Evolutionary conservation across 2,888 invertebrate species (phyloP), one percentile per base, ranked within the genome.

Genomic region (Temnothorax unifasciatus): DNA sequence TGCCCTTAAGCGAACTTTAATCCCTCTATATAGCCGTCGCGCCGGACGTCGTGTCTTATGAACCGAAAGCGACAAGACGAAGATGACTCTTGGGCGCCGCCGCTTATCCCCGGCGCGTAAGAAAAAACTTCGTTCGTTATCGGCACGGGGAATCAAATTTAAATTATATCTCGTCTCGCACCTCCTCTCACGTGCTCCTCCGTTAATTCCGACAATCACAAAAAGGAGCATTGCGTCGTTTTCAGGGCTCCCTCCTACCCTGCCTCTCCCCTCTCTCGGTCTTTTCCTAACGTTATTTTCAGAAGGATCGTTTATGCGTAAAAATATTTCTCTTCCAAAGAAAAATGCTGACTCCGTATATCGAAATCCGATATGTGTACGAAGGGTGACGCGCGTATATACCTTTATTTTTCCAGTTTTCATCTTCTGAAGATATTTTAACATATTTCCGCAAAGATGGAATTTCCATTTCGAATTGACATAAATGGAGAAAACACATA

Each of bases 291-390:
- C 2, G 3, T 75, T 66, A 69, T 68, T 59, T 79, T 79, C 21
- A 34, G 29, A 68, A 38, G 21, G 25, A 25, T 61, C 34, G 13
- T 59, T 75, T 74, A 63, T 63, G 74, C 52, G 18, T 11, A 21
- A 82, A 73, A 82, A 74, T 73, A 74, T 52, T 61, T 74, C n/a
- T 44, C 29, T 29, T 81, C 18, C 63, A 59, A 44, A 11, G 63
- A 82, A 73, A 82, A 81, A 38, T 38, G 57, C 57, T 15, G 71
- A 29, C 13, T 69, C 38, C 47, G 68, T 38, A 59, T 69, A 79
- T 79, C 44, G 57, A 66, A 54, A 79, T 66, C 57, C 68, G 69
- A 77, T 69, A 69, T 13, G 21, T 69, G 44, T 79, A 44, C 13
- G 34, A 47, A 79, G 47, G 38, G 38, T 79, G 66, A 66, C 66